Base-by-base conservation (phyloP, 1,140 invertebrate species). In the Sycophila sp. region DNA sequence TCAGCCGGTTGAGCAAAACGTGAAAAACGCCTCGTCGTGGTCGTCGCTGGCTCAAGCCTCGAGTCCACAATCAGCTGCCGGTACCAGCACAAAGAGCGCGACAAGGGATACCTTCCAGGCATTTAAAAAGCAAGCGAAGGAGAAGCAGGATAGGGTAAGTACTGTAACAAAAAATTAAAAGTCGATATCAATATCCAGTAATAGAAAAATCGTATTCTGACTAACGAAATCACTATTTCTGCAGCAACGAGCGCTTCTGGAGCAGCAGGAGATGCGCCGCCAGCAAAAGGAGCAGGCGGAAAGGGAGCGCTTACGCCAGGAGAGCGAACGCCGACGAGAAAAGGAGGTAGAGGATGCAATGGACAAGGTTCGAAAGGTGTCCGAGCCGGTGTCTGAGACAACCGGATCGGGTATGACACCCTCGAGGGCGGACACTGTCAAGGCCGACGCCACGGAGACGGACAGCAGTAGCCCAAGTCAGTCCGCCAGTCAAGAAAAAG, bases 111-210 rank as follows among this genome's bases (percentile, higher is more conserved):
- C 89, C 72, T 94, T 92, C 77, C 89, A 94, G 86, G 92, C 92
- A 73, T 99, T 98, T 83, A 95, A 95, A 81, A 97, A 97, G 81
- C 93, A 97, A 88, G 96, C 96, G 8, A 95, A 96, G 84, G 96
- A 98, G 85, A 97, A 98, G 82, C 92, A 93, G 69, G 95, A 98
- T 86, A 90, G 95, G 79, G 91, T 91, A 83, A 84, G 55, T 67
- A 30, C 15, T 22, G 4, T 47, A 8, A n/a, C 38, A 40, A 5
- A 1, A 38, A 40, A 45, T 45, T 13, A 45, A 45, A n/a, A n/a
- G n/a, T n/a, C n/a, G n/a, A n/a, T n/a, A n/a, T n/a, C n/a, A n/a
- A n/a, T n/a, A n/a, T n/a, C n/a, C n/a, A n/a, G n/a, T n/a, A n/a
- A n/a, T n/a, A 26, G 0, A 26, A 28, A 24, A 15, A 17, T 8